phyloP scores from a whole-genome alignment of 2,888 invertebrate species.

The Himalopsyche anomala region DNA sequence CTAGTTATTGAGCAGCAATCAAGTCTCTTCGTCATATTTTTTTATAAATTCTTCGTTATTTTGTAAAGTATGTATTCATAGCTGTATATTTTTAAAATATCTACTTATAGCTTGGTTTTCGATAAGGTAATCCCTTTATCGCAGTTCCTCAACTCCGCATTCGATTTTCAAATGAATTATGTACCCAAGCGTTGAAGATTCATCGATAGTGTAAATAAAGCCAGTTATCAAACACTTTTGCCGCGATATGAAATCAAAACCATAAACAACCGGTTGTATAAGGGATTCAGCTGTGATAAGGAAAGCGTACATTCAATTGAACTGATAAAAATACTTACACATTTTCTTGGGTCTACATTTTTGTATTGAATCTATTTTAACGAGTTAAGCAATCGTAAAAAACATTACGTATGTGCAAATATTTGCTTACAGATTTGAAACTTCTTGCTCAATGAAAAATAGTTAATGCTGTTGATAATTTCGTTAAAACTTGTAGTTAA shows the following conservation, averaged over 20 bases:
- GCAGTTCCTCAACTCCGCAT: constrained; percentile 73
- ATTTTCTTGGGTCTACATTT: too few species aligned
- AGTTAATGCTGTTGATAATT: too few species aligned
- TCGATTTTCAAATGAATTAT: constrained; percentile 74
- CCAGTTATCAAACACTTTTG: constrained; percentile 55
- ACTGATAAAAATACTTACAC: background rate
- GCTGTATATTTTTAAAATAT: background rate
- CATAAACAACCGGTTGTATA: constrained; percentile 60
- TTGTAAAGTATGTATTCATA: background rate
- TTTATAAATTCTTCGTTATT: too few species aligned
- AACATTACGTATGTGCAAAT: too few species aligned
- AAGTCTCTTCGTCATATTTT: too few species aligned
- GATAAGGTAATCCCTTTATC: constrained; percentile 70
- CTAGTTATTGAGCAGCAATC: too few species aligned
- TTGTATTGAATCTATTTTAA: too few species aligned
- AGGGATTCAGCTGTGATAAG: constrained; percentile 54
- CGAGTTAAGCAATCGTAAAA: too few species aligned
- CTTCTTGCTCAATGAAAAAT: too few species aligned
- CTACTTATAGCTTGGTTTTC: constrained; percentile 27
- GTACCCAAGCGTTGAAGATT: constrained; percentile 68
- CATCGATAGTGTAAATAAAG: constrained; percentile 62
- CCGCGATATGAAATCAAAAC: constrained; percentile 65
- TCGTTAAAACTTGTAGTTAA: too few species aligned
- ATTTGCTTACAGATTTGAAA: too few species aligned
- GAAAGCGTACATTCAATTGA: constrained; percentile 21